Conservation (phyloP, 2,888 invertebrate genomes). For the Theodoxus fluviatilis region DNA sequence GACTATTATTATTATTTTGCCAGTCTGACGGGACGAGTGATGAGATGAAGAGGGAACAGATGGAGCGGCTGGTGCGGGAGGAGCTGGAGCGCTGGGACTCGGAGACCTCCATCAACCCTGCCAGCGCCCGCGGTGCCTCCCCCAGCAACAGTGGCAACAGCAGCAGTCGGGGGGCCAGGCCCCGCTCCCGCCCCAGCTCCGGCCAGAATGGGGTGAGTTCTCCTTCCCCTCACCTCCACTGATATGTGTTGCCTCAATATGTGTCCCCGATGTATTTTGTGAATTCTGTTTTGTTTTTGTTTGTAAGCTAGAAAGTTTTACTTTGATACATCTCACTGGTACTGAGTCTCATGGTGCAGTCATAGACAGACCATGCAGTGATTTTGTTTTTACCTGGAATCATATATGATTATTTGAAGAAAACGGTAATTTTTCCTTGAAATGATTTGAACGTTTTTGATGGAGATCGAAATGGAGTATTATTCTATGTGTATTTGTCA, state of each 20-base stretch:
- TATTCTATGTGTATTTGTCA: too few species aligned
- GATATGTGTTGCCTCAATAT: too few species aligned
- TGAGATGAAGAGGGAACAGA: conserved; percentile 65
- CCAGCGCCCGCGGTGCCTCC: conserved; percentile 50
- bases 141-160: conserved; percentile 46
- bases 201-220: conserved; percentile 42
- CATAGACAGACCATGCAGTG: too few species aligned
- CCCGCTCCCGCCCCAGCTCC: conserved; percentile 50
- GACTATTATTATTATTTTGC: conserved; percentile 26
- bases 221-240: too few species aligned
- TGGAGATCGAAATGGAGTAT: too few species aligned
- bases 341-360: too few species aligned
- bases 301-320: not conserved
- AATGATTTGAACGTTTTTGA: too few species aligned
- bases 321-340: not conserved
- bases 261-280: too few species aligned
- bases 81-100: conserved; percentile 66
- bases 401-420: too few species aligned
- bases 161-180: conserved; percentile 38
- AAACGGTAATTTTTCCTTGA: too few species aligned
- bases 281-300: not conserved
- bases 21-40: conserved; percentile 63
- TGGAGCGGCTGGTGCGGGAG: conserved; percentile 66
- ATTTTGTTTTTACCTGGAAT: too few species aligned
- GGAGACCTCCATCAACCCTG: conserved; percentile 53